These are phyloP conservation scores for Rhabdomys pumilio DNA, from an alignment of 2,797 vertebrate species.

Conservation along the genomic window DNA sequence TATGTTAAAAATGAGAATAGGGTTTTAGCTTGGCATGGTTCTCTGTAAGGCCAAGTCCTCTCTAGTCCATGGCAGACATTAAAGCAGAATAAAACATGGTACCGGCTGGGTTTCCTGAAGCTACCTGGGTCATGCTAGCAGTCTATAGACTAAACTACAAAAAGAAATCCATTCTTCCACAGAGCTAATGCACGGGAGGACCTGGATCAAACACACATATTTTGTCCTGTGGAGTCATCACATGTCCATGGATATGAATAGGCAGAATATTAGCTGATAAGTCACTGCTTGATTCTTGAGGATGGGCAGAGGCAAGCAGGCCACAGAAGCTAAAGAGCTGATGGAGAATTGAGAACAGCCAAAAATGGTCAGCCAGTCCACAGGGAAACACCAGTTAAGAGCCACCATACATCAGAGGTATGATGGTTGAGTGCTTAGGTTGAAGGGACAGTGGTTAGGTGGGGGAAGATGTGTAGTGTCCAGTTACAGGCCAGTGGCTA, in stretches of 20 bases:
- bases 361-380: background rate
- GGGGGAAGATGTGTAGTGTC: background rate
- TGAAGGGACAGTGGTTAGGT: background rate
- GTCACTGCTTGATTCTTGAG: background rate
- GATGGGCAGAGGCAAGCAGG: background rate
- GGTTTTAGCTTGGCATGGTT: background rate
- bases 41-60: background rate
- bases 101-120: background rate
- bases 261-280: background rate
- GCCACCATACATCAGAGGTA: rapidly evolving
- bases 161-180: rapidly evolving
- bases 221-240: background rate
- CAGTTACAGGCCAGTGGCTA: background rate
- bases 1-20: slow-evolving; percentile 27
- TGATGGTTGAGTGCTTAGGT: rapidly evolving
- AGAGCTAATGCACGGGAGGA: background rate
- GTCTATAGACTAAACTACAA: background rate
- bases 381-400: background rate
- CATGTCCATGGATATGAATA: background rate
- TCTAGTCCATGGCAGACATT: background rate
- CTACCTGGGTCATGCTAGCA: background rate
- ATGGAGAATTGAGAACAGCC: rapidly evolving
- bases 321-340: no score
- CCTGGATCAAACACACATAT: background rate
- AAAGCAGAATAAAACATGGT: background rate